phyloP scores from a whole-genome alignment of 1,140 invertebrate genomes.

The Eupristina koningsbergeri region DNA sequence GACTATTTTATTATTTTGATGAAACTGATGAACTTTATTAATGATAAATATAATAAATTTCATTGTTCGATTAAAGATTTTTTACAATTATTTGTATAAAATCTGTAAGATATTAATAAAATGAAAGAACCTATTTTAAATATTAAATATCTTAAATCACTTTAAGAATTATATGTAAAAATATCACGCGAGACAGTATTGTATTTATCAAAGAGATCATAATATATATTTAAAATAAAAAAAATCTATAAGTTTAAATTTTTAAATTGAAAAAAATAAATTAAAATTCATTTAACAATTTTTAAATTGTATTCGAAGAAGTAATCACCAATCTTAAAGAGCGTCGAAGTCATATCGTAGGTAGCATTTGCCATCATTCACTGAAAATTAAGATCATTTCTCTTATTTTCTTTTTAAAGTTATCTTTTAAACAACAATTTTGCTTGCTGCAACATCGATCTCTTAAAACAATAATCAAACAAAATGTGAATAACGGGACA shows the following conservation, averaged over 20 bases:
- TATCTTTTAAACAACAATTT: conserved; percentile 19
- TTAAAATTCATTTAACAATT: conserved; percentile 22
- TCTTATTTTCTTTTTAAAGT: conserved; percentile 22
- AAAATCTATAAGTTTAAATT: not conserved
- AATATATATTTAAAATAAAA: not conserved
- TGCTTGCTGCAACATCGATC: conserved; percentile 13
- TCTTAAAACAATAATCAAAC: conserved; percentile 4
- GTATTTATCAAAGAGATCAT: conserved; percentile 27
- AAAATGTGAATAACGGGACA: not conserved
- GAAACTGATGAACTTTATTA: too few species aligned
- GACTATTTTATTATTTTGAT: too few species aligned
- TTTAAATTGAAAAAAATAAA: not conserved
- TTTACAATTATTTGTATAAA: too few species aligned
- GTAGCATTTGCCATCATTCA: conserved; percentile 39
- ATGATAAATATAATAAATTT: too few species aligned
- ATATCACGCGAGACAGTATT: conserved; percentile 39
- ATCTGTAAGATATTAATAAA: too few species aligned
- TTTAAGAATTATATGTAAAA: not conserved
- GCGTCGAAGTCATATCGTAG: conserved; percentile 46
- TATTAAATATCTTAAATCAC: not conserved
- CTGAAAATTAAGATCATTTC: conserved; percentile 45
- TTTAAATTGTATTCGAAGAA: conserved; percentile 29
- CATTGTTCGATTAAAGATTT: too few species aligned
- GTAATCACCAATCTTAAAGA: conserved; percentile 50
- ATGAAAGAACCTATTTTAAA: not conserved